A percentile compares a stretch with the other conserved stretches of the same genome.
These are phyloP conservation scores for Pseudomyrmex flavicornis DNA, from an alignment of 1,140 invertebrate genomes.

Conservation along the genomic window DNA sequence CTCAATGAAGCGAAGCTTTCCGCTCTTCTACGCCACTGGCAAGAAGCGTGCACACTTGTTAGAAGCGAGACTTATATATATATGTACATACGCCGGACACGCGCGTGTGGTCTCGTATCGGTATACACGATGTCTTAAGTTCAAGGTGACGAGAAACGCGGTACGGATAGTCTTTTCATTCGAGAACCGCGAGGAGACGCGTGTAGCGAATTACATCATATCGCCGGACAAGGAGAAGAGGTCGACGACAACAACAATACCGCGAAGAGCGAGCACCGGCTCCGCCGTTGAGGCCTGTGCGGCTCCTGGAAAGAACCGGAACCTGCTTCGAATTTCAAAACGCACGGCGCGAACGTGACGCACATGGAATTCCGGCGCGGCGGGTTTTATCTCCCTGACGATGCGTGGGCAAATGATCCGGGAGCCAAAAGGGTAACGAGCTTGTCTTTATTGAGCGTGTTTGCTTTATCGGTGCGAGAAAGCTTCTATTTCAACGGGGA, in stretches of 20 bases:
- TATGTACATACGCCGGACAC: not conserved
- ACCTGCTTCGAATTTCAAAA: constrained; percentile 60
- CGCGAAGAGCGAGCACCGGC: constrained; percentile 11
- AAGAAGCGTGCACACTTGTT: constrained; percentile 30
- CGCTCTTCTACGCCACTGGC: constrained; percentile 38
- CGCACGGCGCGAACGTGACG: constrained; percentile 40
- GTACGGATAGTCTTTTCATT: not conserved
- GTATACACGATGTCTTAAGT: constrained; percentile 44
- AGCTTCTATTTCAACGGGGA: not conserved
- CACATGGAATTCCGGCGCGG: constrained; percentile 41
- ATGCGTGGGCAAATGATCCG: constrained; percentile 11
- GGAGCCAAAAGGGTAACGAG: not conserved
- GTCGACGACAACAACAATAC: constrained; percentile 30
- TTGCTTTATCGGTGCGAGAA: not conserved
- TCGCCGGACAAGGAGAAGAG: not conserved
- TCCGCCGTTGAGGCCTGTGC: not conserved
- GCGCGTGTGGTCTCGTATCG: constrained; percentile 31
- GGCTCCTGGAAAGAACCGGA: constrained; percentile 36
- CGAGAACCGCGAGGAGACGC: constrained; percentile 34
- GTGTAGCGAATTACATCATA: constrained; percentile 52
- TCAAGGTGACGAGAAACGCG: constrained; percentile 51
- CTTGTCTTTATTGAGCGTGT: constrained; percentile 6
- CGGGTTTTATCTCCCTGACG: constrained; percentile 25
- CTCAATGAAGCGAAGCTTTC: not conserved
- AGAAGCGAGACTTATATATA: constrained; percentile 7